Evolutionary conservation across 2,113 vertebrate species (phyloP), one percentile per base, ranked within the genome.

Genomic region (Cephalopholis sonnerati): DNA sequence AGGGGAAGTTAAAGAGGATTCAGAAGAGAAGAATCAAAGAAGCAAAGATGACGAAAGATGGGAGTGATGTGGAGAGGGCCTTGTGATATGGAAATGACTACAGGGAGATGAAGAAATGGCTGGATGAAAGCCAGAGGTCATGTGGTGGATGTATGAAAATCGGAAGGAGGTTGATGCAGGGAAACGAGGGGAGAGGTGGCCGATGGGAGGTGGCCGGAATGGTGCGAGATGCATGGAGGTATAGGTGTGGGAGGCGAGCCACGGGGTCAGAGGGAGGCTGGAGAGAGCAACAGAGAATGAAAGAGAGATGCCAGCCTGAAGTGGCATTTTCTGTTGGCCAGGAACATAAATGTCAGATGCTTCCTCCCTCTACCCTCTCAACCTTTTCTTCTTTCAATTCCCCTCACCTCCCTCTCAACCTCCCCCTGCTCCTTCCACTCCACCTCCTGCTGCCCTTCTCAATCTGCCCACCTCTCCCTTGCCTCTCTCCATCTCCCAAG

Each of bases 311-410:
- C 91, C 88, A 91, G 77, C n/a, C 79, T 70, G 82, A 77, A 91
- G 84, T 92, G 92, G 91, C 88, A 89, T 93, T 93, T 90, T 89
- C 91, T 82, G 68, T 82, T 59, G 72, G 79, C 77, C 70, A 55
- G 67, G 79, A 77, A 86, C 79, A 86, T 87, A 94, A 93, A 94
- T 93, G 94, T 94, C 93, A 94, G 81, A 74, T 66, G 41, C 86
- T 73, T 87, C 83, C 79, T 81, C 74, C 76, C 41, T 18, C 74
- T 86, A 73, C 77, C 81, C 79, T 89, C 84, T 83, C 90, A 87
- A 91, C 90, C 91, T 92, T 92, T 92, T 86, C 87, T 89, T 87
- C 84, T 87, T 90, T 92, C 77, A 87, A 69, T 89, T 89, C 79
- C 82, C 84, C 81, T 89, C 86, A 89, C 89, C 92, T 88, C 80